phyloP scores from a whole-genome alignment of 2,113 vertebrate genomes.

The Chlorodrepanis virens region DNA sequence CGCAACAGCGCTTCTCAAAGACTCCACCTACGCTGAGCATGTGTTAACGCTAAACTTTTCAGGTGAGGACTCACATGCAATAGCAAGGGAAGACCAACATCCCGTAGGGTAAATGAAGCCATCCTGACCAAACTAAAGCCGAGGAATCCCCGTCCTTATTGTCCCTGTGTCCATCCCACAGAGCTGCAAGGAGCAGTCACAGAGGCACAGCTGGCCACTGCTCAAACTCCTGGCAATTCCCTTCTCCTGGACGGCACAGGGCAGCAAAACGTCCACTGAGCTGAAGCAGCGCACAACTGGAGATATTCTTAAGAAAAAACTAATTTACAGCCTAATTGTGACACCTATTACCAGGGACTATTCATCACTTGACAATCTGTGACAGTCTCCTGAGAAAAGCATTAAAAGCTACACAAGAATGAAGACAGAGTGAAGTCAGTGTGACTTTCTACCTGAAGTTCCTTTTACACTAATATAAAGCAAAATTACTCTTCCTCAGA shows the following conservation, averaged over 20 bases:
- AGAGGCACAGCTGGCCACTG: accelerated
- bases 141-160: not conserved
- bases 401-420: not conserved
- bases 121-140: accelerated
- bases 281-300: not conserved
- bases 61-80: not conserved
- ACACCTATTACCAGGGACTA: not conserved
- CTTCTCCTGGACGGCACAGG: not conserved
- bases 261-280: not conserved
- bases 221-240: not conserved
- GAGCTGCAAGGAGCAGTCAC: accelerated
- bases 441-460: not conserved
- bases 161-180: not conserved
- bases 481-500: not conserved
- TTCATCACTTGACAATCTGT: not conserved
- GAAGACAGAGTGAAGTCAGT: not conserved
- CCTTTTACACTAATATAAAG: not conserved
- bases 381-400: not conserved
- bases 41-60: not conserved
- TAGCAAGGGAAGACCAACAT: not conserved
- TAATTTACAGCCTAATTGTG: not conserved
- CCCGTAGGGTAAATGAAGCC: accelerated
- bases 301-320: not conserved
- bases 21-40: not conserved
- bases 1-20: not conserved